Conservation (phyloP, 2,888 invertebrate species). For the Tubiluchus corallicola region DNA sequence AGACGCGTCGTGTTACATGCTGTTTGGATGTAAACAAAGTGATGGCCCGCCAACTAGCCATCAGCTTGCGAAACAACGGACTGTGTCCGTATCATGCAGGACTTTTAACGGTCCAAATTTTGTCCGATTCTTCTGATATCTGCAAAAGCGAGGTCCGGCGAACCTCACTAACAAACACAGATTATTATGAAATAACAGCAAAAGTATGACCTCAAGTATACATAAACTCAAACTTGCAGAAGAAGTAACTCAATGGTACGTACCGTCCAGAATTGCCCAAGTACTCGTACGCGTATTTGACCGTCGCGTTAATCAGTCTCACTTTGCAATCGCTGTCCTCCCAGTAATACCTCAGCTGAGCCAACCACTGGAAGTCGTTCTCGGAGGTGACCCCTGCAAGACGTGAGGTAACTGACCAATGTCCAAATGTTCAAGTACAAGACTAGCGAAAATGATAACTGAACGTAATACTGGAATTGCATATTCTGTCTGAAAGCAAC, state of each 20-base stretch:
- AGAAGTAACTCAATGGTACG: not conserved
- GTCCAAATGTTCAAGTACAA: no score
- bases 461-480: not conserved
- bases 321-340: conserved; percentile 44
- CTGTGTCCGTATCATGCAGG: no score
- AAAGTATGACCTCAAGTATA: not conserved
- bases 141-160: no score
- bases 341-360: conserved; percentile 60
- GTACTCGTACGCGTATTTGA: conserved; percentile 84
- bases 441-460: not conserved
- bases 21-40: no score
- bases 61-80: no score
- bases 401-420: no score
- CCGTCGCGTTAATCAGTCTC: conserved; percentile 70
- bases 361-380: conserved; percentile 77
- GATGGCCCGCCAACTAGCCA: no score
- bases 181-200: conserved; percentile 4
- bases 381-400: conserved; percentile 38
- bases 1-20: no score
- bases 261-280: conserved; percentile 56
- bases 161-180: no score
- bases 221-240: conserved; percentile 4
- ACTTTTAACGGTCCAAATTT: no score
- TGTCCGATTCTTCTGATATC: no score
- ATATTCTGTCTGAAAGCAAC: not conserved